Evolutionary conservation across 2,888 invertebrate genomes (phyloP), one percentile per base, ranked within the genome.

Genomic region (Ochropacha duplaris): DNA sequence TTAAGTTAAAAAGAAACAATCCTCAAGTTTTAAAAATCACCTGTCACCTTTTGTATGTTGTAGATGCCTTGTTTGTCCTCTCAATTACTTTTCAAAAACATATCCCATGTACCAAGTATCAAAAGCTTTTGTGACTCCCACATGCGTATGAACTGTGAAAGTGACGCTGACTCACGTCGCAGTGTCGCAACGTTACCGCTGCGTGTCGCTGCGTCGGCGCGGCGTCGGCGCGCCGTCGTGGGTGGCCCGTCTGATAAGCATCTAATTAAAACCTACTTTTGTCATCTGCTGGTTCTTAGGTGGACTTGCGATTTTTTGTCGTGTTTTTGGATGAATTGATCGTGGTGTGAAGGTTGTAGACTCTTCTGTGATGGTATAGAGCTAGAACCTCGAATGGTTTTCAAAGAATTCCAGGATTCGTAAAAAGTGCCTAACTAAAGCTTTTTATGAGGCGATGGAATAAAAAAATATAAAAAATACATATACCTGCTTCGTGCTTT

Each of bases 181-280:
- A 55, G 69, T 86, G 89, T 89, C 87, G 87, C 87, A 87, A 84
- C 55, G 62, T 68, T 59, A 62, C 61, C 76, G 52, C 67, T 69
- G 80, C 84, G 81, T 79, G 84, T 73, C 82, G 72, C 60, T 71
- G 74, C 79, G 78, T 76, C 72, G 79, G 78, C 73, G 81, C 79
- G 78, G 76, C 72, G 79, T 78, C n/a, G n/a, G n/a, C n/a, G n/a
- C n/a, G n/a, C n/a, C n/a, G n/a, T 78, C 72, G 81, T 83, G 49
- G 90, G 90, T 90, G 85, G 90, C 89, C 72, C 64, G 66, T 68
- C 64, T 74, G 89, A 89, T 90, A 88, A 83, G 76, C 81, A 88
- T 90, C 90, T 89, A 89, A 91, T 91, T 90, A 87, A 85, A 80
- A 68, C 62, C 76, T 77, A 76, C 74, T 80, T 83, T 79, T 81